Evolutionary conservation across 2,797 vertebrate genomes (phyloP), one percentile per base, ranked within the genome.

Genomic region (Sebastolobus alascanus): DNA sequence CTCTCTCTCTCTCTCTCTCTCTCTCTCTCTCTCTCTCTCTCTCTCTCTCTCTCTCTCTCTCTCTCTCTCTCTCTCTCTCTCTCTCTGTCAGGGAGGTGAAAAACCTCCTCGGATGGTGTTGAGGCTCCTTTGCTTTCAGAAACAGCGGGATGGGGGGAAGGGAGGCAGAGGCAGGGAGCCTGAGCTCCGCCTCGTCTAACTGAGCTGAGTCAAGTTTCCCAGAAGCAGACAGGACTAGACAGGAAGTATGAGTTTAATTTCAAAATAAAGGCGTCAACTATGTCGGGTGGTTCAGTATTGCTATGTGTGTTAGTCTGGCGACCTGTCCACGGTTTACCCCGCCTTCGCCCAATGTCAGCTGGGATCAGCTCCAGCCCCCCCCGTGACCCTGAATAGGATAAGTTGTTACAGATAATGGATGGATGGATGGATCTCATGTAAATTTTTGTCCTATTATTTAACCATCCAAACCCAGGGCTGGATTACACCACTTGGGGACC

Each of bases 111-210:
- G 75, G 86, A 88, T 88, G 85, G 85, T 86, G 87, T 89, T 31
- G 74, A 84, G 84, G 85, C 86, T 92, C 84, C 82, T 90, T 86
- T 81, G 80, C 90, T 91, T 77, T 92, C 87, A 93, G 89, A 86
- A 85, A 80, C 86, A 90, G 87, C 18, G 84, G 84, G 72, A 83
- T 89, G 80, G 93, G 93, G 93, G 93, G 92, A 91, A 89, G 93
- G 93, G 93, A 89, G 76, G 82, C 37, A 82, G 85, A 88, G 85
- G 86, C 72, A 83, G 83, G 60, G 79, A 87, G 87, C 80, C 73
- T 73, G 83, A 90, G 90, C 90, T 93, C 91, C 91, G 80, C 90
- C 93, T 93, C 22, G 46, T 90, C 83, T 76, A n/a, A 61, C 78
- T 65, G 40, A 83, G 59, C 16, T 70, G 40, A 10, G 66, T 84